These are phyloP conservation scores for Tuberolachnus salignus DNA, from an alignment of 2,888 invertebrate species.

Conservation along the genomic window DNA sequence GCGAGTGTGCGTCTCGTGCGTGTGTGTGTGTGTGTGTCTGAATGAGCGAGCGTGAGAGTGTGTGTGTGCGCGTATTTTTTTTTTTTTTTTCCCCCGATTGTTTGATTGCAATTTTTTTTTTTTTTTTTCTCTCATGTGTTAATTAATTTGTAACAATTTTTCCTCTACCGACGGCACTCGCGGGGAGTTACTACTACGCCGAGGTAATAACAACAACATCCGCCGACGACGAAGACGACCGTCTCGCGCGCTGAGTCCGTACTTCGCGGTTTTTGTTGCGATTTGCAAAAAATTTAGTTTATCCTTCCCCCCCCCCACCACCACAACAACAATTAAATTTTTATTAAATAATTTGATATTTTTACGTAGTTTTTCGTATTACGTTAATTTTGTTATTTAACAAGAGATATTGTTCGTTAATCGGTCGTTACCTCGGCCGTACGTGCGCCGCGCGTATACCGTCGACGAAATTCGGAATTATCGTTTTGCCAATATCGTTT, in stretches of 20 bases:
- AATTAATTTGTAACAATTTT: slow-evolving; percentile 23
- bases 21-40: slow-evolving; percentile 2
- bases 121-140: slow-evolving; percentile 7
- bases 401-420: too few species aligned
- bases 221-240: background rate
- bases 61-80: slow-evolving; percentile 9
- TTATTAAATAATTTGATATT: too few species aligned
- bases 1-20: slow-evolving; percentile 27
- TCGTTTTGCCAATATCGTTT: too few species aligned
- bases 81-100: slow-evolving; percentile 16
- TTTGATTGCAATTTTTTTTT: slow-evolving; percentile 31
- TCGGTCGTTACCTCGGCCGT: background rate
- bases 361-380: too few species aligned
- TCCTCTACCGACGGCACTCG: background rate
- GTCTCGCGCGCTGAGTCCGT: too few species aligned
- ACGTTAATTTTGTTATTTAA: too few species aligned
- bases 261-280: too few species aligned
- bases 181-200: background rate
- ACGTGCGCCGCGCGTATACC: background rate
- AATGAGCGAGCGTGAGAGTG: slow-evolving; percentile 3
- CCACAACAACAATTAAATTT: background rate
- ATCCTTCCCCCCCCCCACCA: background rate
- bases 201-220: slow-evolving; percentile 28
- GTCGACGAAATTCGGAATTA: background rate
- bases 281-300: slow-evolving; percentile 1